Percentiles rank a stretch among this genome's conserved stretches.
Conservation (phyloP, 2,113 vertebrate genomes). For the Brachypteracias leptosomus region DNA sequence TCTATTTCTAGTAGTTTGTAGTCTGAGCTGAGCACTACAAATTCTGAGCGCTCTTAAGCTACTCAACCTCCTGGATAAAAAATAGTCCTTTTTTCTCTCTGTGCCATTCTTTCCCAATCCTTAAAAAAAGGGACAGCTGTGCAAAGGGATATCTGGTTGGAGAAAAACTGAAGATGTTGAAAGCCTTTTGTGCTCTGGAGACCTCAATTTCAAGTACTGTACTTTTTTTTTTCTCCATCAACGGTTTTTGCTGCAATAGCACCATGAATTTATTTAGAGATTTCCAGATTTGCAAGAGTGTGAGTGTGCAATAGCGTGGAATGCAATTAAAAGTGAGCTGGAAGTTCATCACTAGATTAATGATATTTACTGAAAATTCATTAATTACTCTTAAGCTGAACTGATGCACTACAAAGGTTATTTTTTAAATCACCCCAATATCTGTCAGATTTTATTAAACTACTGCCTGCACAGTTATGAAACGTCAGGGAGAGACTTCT, state of each 20-base stretch:
- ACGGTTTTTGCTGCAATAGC: not conserved
- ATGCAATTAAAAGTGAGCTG: not conserved
- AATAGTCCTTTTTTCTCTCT: not conserved
- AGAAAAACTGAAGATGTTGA: not conserved
- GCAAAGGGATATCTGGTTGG: not conserved
- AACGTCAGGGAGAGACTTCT: not conserved
- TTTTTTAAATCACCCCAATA: not conserved
- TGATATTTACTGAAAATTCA: not conserved
- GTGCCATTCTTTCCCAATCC: not conserved
- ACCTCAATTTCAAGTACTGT: not conserved
- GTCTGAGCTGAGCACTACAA: not conserved
- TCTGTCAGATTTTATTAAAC: not conserved
- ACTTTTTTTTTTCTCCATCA: not conserved
- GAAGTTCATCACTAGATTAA: not conserved
- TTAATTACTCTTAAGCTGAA: not conserved
- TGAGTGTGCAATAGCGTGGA: not conserved
- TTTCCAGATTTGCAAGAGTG: not conserved
- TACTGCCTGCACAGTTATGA: not conserved
- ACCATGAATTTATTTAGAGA: not conserved
- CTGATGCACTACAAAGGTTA: not conserved
- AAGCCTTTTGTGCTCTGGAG: not conserved
- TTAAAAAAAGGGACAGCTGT: not conserved
- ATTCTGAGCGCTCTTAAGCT: not conserved
- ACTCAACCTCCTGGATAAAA: not conserved
- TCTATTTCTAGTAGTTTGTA: not conserved